Evolutionary conservation across 2,797 vertebrate genomes (phyloP), one percentile per base, ranked within the genome.

Genomic region (Mormyrus proboscirostris): DNA sequence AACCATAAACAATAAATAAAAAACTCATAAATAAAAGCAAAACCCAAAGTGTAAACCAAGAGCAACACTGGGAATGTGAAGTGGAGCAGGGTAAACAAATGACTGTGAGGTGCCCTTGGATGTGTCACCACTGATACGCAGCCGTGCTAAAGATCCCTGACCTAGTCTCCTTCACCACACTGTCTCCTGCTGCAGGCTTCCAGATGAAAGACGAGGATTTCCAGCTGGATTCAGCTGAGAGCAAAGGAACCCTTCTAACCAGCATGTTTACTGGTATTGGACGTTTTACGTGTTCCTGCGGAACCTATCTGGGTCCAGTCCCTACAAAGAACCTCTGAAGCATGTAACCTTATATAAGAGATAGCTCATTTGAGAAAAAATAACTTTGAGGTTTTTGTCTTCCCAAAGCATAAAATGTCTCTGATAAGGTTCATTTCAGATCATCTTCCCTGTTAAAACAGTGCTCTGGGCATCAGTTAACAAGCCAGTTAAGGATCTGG

Each of bases 201-300:
- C 96, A 96, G 95, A 96, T 97, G 96, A 97, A 96, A 95, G 95
- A 96, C 93, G 96, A 97, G 94, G 96, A 97, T 92, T 97, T 96
- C 95, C 95, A 96, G 93, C 95, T 97, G 95, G 96, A 97, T 94
- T 95, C 96, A 94, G 95, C 95, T 91, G 96, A 97, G 95, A 97
- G 96, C 95, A 97, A 97, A 96, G 96, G 96, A 95, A 94, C 94
- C 94, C 96, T 97, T 95, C 96, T 97, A 96, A 96, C 95, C 96
- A 96, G 95, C 96, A 96, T 97, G 95, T 97, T 97, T 95, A 96
- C 96, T 95, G 96, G 96, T 97, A 97, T 95, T 95, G 94, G 87
- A 95, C 92, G 94, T 94, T 41, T 53, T 44, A 41, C 12, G 9
- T 62, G 57, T 87, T 10, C 38, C 86, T 87, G 16, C 12, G 7